Percentiles rank a stretch among this genome's conserved stretches.
Evolutionary conservation across 2,888 invertebrate species (phyloP).

Genomic region (Lasioglossum zephyrum): DNA sequence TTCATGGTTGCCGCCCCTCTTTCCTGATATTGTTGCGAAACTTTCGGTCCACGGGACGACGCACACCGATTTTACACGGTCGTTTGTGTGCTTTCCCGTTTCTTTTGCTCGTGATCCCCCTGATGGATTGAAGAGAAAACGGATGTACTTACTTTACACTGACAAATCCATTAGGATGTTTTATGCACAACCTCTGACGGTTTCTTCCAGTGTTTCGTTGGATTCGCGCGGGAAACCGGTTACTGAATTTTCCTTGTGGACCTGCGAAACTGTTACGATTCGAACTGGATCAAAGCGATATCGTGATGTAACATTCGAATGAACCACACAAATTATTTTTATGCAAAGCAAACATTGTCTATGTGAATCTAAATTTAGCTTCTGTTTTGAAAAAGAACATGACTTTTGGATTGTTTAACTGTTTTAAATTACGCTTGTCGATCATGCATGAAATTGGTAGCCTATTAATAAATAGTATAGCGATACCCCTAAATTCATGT

Average conservation of each 20-base stretch:
- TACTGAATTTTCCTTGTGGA: not conserved
- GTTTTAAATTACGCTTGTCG: no score
- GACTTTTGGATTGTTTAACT: not conserved
- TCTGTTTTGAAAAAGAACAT: not conserved
- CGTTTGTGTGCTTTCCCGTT: not conserved
- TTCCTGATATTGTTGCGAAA: constrained; percentile 21
- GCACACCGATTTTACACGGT: constrained; percentile 9
- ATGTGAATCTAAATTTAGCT: not conserved
- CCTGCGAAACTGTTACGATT: not conserved
- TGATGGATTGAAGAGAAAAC: not conserved
- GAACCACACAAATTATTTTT: not conserved
- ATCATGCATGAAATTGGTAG: not conserved
- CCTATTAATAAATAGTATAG: not conserved
- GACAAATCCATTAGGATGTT: constrained; percentile 16
- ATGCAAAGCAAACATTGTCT: not conserved
- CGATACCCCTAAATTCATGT: not conserved
- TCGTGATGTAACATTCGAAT: no score
- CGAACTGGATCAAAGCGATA: no score
- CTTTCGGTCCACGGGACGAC: constrained; percentile 15
- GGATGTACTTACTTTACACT: not conserved
- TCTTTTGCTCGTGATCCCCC: not conserved
- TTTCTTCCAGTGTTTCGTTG: not conserved
- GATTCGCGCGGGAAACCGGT: not conserved
- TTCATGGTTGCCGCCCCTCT: constrained; percentile 24
- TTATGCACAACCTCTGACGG: not conserved